These are phyloP conservation scores for Calameuta pallipes DNA, from an alignment of 2,888 invertebrate species.

Conservation along the genomic window DNA sequence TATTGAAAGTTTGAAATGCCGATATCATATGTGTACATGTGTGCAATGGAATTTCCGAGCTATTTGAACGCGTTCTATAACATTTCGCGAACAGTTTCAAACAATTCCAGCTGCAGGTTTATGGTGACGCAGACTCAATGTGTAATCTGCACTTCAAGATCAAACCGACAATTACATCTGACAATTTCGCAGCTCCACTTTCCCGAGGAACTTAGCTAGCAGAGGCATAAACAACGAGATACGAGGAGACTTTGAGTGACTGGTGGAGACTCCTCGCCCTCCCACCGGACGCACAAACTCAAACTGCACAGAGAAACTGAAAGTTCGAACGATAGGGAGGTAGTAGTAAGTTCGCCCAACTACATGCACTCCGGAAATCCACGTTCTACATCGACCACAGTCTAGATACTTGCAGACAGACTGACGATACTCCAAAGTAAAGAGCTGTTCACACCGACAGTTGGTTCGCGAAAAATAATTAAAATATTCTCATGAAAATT, in stretches of 20 bases:
- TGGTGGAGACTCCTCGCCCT: background rate
- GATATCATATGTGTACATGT: background rate
- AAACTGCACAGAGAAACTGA: background rate
- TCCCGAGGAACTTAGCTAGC: constrained; percentile 7
- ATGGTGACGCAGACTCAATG: background rate
- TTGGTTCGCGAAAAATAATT: background rate
- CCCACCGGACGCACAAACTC: background rate
- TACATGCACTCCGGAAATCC: constrained; percentile 16
- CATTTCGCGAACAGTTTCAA: background rate
- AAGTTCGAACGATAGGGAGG: background rate
- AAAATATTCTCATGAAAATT: background rate
- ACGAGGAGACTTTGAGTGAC: background rate
- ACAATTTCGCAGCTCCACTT: constrained; percentile 25
- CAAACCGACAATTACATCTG: constrained; percentile 22
- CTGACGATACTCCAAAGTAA: background rate
- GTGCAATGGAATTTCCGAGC: too few species aligned
- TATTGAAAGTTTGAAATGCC: background rate
- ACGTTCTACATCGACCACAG: constrained; percentile 17
- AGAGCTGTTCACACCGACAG: background rate
- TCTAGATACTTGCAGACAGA: constrained; percentile 18
- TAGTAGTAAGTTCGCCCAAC: constrained; percentile 8
- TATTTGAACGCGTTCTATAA: background rate
- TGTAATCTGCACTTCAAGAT: constrained; percentile 20
- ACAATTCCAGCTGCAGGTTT: background rate
- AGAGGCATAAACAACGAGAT: constrained; percentile 1